Percentiles rank a stretch among this genome's conserved stretches.
phyloP scores from a whole-genome alignment of 2,797 vertebrate species.

The Nyctibius grandis region DNA sequence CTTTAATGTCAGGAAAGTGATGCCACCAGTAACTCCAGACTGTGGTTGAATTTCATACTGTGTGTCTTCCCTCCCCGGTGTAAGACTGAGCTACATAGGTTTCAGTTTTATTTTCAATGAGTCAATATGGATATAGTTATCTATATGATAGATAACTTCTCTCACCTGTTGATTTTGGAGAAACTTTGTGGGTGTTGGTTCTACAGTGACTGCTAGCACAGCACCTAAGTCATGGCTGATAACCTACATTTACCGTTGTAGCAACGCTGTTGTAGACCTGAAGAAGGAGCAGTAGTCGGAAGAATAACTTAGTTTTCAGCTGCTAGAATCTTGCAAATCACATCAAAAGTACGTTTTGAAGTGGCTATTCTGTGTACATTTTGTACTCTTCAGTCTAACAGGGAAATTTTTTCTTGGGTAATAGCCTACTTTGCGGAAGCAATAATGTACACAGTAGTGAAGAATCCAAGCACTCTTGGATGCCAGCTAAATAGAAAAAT shows the following conservation, averaged over 20 bases:
- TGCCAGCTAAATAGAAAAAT: not conserved
- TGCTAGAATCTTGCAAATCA: not conserved
- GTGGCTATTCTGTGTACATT: not conserved
- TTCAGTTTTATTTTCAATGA: not conserved
- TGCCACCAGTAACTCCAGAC: not conserved
- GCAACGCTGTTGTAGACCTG: not conserved
- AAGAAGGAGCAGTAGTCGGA: not conserved
- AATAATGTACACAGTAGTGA: not conserved
- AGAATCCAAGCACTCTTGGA: not conserved
- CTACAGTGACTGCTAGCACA: not conserved
- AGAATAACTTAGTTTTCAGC: not conserved
- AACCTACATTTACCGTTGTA: not conserved
- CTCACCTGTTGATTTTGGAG: not conserved
- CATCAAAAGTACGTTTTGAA: not conserved
- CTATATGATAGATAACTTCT: not conserved
- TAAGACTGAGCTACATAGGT: not conserved
- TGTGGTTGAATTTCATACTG: not conserved
- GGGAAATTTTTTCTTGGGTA: not conserved
- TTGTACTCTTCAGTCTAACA: not conserved
- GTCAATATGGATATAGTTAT: not conserved
- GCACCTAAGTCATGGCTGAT: not conserved
- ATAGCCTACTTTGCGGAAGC: not conserved
- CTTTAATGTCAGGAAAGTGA: not conserved
- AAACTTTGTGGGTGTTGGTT: not conserved
- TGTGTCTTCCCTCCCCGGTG: not conserved